phyloP scores from a whole-genome alignment of 2,888 invertebrate genomes.

The Eupithecia insigniata region DNA sequence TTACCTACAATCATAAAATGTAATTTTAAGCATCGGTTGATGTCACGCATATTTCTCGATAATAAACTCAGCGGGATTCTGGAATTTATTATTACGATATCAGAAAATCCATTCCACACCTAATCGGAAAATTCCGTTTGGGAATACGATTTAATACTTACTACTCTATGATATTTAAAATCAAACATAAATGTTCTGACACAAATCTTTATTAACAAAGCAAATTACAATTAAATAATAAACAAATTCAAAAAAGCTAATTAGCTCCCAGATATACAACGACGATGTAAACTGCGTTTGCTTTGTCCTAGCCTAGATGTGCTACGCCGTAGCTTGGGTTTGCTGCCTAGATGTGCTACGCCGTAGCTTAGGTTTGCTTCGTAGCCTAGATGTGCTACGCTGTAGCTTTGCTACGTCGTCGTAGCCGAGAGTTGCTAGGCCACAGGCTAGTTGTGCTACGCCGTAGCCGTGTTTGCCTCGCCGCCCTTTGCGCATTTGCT shows the following conservation, averaged over 20 bases:
- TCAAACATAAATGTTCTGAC: background rate
- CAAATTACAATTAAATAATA: no score
- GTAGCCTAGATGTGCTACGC: background rate
- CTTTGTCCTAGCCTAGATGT: background rate
- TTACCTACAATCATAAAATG: background rate
- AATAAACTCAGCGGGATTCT: background rate
- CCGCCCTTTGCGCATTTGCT: background rate
- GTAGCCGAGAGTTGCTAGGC: background rate
- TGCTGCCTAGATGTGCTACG: background rate
- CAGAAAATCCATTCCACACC: background rate
- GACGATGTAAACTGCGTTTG: background rate
- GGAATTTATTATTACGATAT: constrained; percentile 1
- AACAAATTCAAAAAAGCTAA: no score
- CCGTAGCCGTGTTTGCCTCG: background rate
- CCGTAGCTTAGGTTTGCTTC: background rate
- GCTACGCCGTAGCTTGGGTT: background rate
- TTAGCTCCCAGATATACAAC: background rate
- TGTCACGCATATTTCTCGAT: background rate
- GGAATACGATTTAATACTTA: background rate
- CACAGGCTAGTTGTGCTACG: background rate
- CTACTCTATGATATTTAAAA: background rate
- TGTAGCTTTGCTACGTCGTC: background rate
- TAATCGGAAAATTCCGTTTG: constrained; percentile 1
- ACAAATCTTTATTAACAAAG: no score
- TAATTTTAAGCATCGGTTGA: constrained; percentile 1